Base-by-base conservation (phyloP, 2,113 vertebrate genomes). In the Actenoides hombroni region DNA sequence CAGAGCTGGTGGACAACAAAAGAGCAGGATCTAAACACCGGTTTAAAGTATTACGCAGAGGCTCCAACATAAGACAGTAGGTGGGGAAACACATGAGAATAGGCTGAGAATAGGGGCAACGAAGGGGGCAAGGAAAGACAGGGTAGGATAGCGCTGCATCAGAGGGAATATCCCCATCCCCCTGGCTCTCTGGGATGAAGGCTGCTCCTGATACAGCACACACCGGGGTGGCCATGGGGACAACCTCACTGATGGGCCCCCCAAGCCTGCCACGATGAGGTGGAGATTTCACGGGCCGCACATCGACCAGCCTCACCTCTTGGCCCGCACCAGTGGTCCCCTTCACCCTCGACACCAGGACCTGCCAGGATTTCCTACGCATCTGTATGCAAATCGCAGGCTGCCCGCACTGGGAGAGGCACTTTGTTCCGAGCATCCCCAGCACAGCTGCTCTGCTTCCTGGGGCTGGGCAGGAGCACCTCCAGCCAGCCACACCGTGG, bases 301-400 rank as follows among this genome's bases (percentile, higher is more conserved):
- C 54, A 14, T 0, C 23, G 65, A 2, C 37, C 1, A 21, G 28
- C 69, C 68, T 91, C 83, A 83, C 83, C 60, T 85, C 90, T 71
- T 91, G 20, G 80, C 80, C 76, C 24, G 5, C 80, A 60, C 69
- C 54, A 1, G 18, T 11, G 18, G 31, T n/a, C 35, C 51, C 90
- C 76, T 84, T 90, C 88, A 88, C 86, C 73, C 76, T 70, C n/a
- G 5, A 12, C 1, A 2, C 76, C 10, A 4, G 68, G 49, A 8
- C 35, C 60, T 8, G 3, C 13, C 70, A 83, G 94, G 94, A 92
- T 97, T 97, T 83, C 95, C 82, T 85, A 96, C 94, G 97, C 99
- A 99, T 99, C 98, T 99, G 98, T 99, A 99, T 99, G 99, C 98
- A 99, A 99, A 99, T 99, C 31, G 35, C 92, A 95, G 96, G 95